Evolutionary conservation across 2,113 vertebrate genomes (phyloP).

Genomic region (Neogale vison): DNA sequence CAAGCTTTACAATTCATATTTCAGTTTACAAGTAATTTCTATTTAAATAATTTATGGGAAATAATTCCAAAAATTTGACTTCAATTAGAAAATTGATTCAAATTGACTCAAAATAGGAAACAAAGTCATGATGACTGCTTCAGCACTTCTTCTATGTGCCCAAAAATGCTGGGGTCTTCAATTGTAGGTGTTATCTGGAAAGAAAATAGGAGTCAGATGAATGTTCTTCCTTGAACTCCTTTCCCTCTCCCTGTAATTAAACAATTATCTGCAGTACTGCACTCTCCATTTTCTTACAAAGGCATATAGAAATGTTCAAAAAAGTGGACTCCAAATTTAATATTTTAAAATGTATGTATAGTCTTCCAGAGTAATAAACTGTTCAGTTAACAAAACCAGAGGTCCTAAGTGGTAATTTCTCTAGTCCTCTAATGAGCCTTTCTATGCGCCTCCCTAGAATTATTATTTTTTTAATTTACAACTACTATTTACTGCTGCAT

Average conservation of each 20-base stretch:
- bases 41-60: not conserved
- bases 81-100: not conserved
- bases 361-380: not conserved
- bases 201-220: conserved; percentile 14
- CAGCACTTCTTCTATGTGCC: conserved; percentile 89
- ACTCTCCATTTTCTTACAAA: not conserved
- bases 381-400: not conserved
- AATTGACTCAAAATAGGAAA: not conserved
- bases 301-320: not conserved
- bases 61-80: conserved; percentile 29
- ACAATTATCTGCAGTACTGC: not conserved
- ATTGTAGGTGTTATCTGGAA: conserved; percentile 93
- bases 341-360: not conserved
- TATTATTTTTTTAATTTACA: not conserved
- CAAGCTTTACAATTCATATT: conserved; percentile 4
- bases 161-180: conserved; percentile 93
- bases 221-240: fast-evolving
- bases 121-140: conserved; percentile 73
- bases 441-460: not conserved
- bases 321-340: not conserved
- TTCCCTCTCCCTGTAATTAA: not conserved
- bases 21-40: not conserved
- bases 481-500: not conserved
- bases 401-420: not conserved
- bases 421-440: not conserved